Evolutionary conservation across 2,113 vertebrate genomes (phyloP).

Genomic region (Lepisosteus osseus): DNA sequence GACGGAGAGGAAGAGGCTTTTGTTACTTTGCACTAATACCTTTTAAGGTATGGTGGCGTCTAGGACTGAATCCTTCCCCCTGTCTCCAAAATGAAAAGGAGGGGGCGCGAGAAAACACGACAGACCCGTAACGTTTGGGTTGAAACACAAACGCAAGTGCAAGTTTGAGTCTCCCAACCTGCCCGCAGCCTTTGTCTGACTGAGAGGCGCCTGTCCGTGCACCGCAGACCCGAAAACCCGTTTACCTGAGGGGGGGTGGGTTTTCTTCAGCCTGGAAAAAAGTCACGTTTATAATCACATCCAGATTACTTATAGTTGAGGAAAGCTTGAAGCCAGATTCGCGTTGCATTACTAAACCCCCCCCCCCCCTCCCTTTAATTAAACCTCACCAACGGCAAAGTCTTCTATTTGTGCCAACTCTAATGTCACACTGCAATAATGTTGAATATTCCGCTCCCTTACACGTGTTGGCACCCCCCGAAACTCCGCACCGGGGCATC

Average conservation of each 20-base stretch:
- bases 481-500: constrained; percentile 54
- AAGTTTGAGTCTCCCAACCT: too few relatives aligned
- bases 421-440: constrained; percentile 60
- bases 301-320: too few relatives aligned
- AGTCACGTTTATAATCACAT: constrained; percentile 6
- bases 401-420: constrained; percentile 58
- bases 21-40: too few relatives aligned
- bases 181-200: too few relatives aligned
- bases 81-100: too few relatives aligned
- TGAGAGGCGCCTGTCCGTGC: too few relatives aligned
- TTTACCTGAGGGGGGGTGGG: constrained; percentile 2
- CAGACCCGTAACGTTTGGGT: too few relatives aligned
- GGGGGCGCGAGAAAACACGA: too few relatives aligned
- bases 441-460: constrained; percentile 50
- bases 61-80: too few relatives aligned
- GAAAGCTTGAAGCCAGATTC: constrained; percentile 1
- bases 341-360: constrained; percentile 17
- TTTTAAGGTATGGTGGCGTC: too few relatives aligned
- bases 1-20: too few relatives aligned
- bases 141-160: too few relatives aligned
- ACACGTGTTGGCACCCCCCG: constrained; percentile 63
- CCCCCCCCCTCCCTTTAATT: neutral
- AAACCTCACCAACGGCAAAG: constrained; percentile 35
- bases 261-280: constrained; percentile 5
- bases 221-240: neutral